Evolutionary conservation across 2,113 vertebrate species (phyloP).

Genomic region (Acrocephalus kingi): DNA sequence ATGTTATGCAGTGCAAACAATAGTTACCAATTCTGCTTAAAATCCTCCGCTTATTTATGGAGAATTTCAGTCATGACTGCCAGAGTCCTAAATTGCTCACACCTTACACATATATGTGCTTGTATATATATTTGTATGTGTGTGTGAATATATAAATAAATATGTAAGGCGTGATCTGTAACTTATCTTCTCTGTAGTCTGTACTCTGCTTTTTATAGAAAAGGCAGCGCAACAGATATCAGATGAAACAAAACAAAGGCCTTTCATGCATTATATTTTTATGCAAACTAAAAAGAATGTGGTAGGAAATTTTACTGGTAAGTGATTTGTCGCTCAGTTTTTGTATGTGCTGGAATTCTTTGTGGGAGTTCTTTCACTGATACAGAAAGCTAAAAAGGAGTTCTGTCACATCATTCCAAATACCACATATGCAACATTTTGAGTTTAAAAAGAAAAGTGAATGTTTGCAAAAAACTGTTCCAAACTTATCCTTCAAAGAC

Average conservation of each 20-base stretch:
- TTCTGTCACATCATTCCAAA: background rate
- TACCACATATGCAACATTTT: background rate
- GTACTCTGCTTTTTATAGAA: background rate
- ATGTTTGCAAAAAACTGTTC: background rate
- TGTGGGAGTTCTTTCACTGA: background rate
- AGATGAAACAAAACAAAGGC: background rate
- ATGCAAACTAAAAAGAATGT: background rate
- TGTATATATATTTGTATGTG: background rate
- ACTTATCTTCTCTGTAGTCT: background rate
- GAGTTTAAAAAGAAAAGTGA: background rate
- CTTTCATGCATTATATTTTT: background rate
- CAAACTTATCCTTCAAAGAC: background rate
- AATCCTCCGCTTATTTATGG: background rate
- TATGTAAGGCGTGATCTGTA: background rate
- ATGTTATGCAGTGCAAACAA: background rate
- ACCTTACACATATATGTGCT: background rate
- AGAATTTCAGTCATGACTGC: background rate
- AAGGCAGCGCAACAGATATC: background rate
- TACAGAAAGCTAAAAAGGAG: background rate
- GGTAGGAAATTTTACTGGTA: background rate
- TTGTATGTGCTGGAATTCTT: background rate
- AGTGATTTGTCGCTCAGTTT: background rate
- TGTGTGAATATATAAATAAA: background rate
- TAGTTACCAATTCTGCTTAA: background rate
- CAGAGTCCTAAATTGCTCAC: background rate